Evolutionary conservation across 2,797 vertebrate species (phyloP).

Genomic region (Tauraco hartlaubi): DNA sequence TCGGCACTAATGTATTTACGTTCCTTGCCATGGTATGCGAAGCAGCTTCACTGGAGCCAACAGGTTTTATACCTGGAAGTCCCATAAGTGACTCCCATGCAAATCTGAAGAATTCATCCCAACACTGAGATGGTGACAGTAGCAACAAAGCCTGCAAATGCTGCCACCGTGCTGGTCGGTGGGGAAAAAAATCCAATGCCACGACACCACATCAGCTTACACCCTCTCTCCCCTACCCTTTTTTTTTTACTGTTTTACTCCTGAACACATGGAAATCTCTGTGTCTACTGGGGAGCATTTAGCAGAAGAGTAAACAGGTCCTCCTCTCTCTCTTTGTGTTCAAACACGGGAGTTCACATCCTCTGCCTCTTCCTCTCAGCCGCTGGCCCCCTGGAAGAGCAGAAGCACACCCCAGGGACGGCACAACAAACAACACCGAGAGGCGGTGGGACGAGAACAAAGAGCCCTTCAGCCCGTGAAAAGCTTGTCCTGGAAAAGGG

Average conservation of each 20-base stretch:
- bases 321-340: conserved; percentile 56
- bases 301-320: background rate
- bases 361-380: conserved; percentile 66
- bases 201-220: background rate
- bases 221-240: background rate
- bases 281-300: background rate
- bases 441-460: conserved; percentile 62
- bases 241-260: background rate
- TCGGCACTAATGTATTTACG: background rate
- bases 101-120: background rate
- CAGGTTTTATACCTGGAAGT: conserved; percentile 6
- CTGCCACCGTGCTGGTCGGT: fast-evolving
- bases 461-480: conserved; percentile 63
- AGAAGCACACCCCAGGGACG: conserved; percentile 55
- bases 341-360: conserved; percentile 59
- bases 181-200: background rate
- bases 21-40: background rate
- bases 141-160: background rate
- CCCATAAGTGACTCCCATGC: background rate
- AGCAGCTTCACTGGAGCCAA: background rate
- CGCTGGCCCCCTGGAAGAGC: conserved; percentile 56
- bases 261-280: background rate
- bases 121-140: background rate
- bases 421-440: conserved; percentile 37
- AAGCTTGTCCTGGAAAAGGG: conserved; percentile 30